Evolutionary conservation across 2,888 invertebrate species (phyloP).

Genomic region (Ennomos fuscantarius): DNA sequence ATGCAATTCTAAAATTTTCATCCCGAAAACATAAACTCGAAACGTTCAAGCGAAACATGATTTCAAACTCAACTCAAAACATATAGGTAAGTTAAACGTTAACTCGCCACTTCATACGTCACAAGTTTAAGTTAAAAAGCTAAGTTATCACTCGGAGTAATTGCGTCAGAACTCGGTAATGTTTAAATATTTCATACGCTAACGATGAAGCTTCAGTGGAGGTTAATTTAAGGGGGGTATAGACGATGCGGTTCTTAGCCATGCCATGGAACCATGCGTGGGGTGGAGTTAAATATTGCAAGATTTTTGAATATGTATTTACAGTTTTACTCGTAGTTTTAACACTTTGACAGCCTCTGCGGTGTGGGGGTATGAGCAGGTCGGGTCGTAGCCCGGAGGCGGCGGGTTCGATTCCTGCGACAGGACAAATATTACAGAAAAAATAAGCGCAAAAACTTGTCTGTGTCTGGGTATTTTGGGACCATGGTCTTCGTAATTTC

Average conservation of each 20-base stretch:
- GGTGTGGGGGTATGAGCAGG: too few relatives aligned
- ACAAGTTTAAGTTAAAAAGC: slow-evolving; percentile 54
- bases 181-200: slow-evolving; percentile 66
- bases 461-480: too few relatives aligned
- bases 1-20: slow-evolving; percentile 5
- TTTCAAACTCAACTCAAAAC: slow-evolving; percentile 17
- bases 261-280: not conserved
- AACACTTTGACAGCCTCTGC: too few relatives aligned
- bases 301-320: too few relatives aligned
- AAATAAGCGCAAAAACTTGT: too few relatives aligned
- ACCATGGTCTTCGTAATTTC: too few relatives aligned
- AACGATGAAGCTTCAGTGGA: slow-evolving; percentile 31
- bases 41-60: slow-evolving; percentile 13
- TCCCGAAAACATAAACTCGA: slow-evolving; percentile 6
- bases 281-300: too few relatives aligned
- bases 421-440: too few relatives aligned
- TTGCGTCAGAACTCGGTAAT: slow-evolving; percentile 57
- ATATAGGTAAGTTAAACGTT: slow-evolving; percentile 30
- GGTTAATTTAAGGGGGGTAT: slow-evolving; percentile 17
- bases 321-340: too few relatives aligned
- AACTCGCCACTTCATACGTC: slow-evolving; percentile 48
- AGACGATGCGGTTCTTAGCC: slow-evolving; percentile 5
- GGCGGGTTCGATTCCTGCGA: too few relatives aligned
- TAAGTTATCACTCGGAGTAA: slow-evolving; percentile 60
- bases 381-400: too few relatives aligned